phyloP scores from a whole-genome alignment of 2,888 invertebrate species.

The Drosophila cyrtoloma region DNA sequence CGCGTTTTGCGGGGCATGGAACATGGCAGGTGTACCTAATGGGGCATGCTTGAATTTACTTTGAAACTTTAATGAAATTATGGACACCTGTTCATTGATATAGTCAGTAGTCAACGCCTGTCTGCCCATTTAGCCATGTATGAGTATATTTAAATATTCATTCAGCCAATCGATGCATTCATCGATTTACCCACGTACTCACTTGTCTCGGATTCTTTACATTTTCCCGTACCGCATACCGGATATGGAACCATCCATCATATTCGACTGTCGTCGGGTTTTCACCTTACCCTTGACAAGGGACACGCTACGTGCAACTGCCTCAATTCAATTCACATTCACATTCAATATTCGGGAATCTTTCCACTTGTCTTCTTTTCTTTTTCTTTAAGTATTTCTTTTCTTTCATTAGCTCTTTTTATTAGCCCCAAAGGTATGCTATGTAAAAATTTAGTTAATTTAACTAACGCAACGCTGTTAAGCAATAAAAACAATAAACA shows the following conservation, averaged over 20 bases:
- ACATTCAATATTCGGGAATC: background rate
- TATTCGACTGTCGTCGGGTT: constrained; percentile 28
- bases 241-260: constrained; percentile 69
- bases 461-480: background rate
- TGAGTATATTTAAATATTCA: background rate
- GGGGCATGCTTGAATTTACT: constrained; percentile 49
- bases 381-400: accelerated
- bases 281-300: constrained; percentile 9
- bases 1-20: constrained; percentile 19
- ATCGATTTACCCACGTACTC: constrained; percentile 39
- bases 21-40: constrained; percentile 47
- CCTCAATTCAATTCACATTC: background rate
- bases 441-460: background rate
- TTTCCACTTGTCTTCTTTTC: background rate
- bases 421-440: constrained; percentile 14
- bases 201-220: constrained; percentile 21
- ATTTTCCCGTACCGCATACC: constrained; percentile 35
- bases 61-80: constrained; percentile 50
- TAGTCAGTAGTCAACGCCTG: constrained; percentile 40
- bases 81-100: constrained; percentile 61
- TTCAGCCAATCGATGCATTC: constrained; percentile 2
- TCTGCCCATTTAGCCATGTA: constrained; percentile 11
- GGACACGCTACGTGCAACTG: constrained; percentile 19
- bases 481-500: background rate
- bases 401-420: background rate